A percentile compares a stretch with the other conserved stretches of the same genome.
These are phyloP conservation scores for Corticium candelabrum DNA, from an alignment of 37 sponge, comb jelly and placozoan genomes.

Conservation along the genomic window DNA sequence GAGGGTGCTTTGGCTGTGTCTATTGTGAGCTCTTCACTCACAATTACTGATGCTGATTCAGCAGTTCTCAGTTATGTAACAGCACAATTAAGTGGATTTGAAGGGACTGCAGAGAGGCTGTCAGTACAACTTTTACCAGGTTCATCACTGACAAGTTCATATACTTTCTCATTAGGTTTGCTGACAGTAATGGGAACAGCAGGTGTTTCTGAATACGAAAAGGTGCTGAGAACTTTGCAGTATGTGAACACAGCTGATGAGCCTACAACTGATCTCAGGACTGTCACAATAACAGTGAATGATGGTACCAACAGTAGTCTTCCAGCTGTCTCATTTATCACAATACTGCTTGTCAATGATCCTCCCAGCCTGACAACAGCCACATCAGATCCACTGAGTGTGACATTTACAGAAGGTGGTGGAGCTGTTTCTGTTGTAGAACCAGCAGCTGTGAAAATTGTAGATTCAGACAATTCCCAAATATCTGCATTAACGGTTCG, in stretches of 20 bases:
- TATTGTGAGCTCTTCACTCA: neutral
- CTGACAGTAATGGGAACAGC: neutral
- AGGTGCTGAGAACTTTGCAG: neutral
- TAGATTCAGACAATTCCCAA: neutral
- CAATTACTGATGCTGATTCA: neutral
- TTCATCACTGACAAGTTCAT: neutral
- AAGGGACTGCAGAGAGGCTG: neutral
- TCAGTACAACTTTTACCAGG: too few species aligned
- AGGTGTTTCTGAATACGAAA: neutral
- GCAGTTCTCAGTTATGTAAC: neutral
- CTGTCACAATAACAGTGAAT: neutral
- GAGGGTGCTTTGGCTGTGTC: neutral
- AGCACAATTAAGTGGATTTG: neutral
- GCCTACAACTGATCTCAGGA: neutral
- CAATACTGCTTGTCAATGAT: constrained; percentile 14
- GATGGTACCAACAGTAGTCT: neutral
- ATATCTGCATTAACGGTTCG: constrained; percentile 15
- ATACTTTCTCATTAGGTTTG: neutral
- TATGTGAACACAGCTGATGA: constrained; percentile 1
- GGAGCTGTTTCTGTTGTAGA: constrained; percentile 11
- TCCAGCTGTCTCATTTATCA: neutral
- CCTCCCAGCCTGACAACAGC: constrained; percentile 19
- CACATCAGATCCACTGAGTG: constrained; percentile 19
- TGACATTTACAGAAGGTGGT: constrained; percentile 19
- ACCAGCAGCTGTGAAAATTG: constrained; percentile 27